Evolutionary conservation across 2,113 vertebrate species (phyloP).

Genomic region (Mastomys coucha): DNA sequence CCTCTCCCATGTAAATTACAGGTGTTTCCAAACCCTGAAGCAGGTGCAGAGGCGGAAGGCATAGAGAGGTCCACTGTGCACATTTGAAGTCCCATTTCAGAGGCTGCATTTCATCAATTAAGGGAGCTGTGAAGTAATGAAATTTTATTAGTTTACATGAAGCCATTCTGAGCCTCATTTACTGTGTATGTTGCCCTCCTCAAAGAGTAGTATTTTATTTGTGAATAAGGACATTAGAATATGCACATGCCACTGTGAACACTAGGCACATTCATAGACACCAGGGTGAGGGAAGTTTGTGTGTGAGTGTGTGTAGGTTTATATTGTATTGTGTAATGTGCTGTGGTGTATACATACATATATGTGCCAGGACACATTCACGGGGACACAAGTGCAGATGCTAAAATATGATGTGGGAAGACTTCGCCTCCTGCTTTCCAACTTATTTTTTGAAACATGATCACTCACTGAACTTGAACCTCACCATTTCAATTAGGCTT

Average conservation of each 20-base stretch:
- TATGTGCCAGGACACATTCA: not conserved
- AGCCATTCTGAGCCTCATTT: not conserved
- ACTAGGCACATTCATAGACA: not conserved
- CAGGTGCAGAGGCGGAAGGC: fast-evolving
- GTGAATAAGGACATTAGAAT: not conserved
- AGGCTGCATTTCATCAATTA: not conserved
- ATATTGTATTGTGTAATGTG: not conserved
- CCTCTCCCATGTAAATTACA: not conserved
- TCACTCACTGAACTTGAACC: not conserved
- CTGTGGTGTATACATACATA: not conserved
- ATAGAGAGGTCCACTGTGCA: fast-evolving
- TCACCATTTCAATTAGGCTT: not conserved
- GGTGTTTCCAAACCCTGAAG: not conserved
- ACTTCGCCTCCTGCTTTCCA: too few relatives aligned
- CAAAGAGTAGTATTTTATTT: not conserved
- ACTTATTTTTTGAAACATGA: not conserved
- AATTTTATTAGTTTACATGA: not conserved
- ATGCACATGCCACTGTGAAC: not conserved
- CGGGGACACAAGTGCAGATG: not conserved
- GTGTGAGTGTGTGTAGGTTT: too few relatives aligned
- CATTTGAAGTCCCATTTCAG: too few relatives aligned
- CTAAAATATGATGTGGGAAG: too few relatives aligned
- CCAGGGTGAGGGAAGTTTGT: not conserved
- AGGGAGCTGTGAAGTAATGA: not conserved
- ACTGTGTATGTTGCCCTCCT: too few relatives aligned